Percentiles rank a stretch among this genome's conserved stretches.
phyloP scores from a whole-genome alignment of 2,888 invertebrate species.

The Ryuthela nishihirai region DNA sequence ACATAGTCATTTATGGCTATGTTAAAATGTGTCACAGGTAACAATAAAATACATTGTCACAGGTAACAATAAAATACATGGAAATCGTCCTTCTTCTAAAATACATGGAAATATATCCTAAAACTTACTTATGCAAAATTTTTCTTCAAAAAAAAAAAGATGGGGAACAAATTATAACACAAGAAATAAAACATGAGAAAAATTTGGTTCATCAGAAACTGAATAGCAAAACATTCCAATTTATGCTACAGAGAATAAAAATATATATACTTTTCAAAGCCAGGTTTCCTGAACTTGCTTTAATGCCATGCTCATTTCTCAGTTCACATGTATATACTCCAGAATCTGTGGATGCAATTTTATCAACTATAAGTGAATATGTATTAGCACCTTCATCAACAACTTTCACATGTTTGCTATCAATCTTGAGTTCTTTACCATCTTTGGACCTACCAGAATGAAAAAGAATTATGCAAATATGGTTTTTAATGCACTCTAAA shows the following conservation, averaged over 20 bases:
- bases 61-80: too few species aligned
- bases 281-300: slow-evolving; percentile 71
- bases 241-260: too few species aligned
- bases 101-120: too few species aligned
- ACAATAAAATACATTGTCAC: too few species aligned
- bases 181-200: background rate
- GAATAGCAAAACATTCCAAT: too few species aligned
- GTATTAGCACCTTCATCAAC: slow-evolving; percentile 21
- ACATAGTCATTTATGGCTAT: too few species aligned
- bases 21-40: too few species aligned
- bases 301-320: slow-evolving; percentile 65
- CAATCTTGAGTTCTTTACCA: slow-evolving; percentile 71
- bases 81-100: too few species aligned
- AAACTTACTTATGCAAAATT: background rate
- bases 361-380: slow-evolving; percentile 66
- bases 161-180: background rate
- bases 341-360: slow-evolving; percentile 79
- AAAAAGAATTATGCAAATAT: too few species aligned
- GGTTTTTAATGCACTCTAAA: too few species aligned
- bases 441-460: slow-evolving; percentile 61
- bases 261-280: slow-evolving; percentile 51
- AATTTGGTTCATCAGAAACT: too few species aligned
- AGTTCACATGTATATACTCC: slow-evolving; percentile 75
- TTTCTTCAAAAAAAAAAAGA: background rate
- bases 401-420: slow-evolving; percentile 26